phyloP scores from a whole-genome alignment of 2,888 invertebrate species.

The Aphidoletes aphidimyza region DNA sequence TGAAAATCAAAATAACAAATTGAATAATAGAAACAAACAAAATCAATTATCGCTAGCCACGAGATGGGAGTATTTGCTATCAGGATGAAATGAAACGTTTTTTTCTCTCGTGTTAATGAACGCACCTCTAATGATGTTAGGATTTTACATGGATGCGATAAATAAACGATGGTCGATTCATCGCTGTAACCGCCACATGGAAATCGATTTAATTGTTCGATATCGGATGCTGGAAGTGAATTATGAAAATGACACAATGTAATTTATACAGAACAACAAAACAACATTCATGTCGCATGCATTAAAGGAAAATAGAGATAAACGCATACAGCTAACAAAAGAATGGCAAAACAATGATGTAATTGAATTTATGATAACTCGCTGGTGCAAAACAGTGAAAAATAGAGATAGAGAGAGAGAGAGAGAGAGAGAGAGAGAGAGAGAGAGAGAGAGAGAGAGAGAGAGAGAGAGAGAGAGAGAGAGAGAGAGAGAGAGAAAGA shows the following conservation, averaged over 20 bases:
- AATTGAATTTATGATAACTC: no score
- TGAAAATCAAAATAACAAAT: constrained; percentile 60
- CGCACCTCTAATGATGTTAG: constrained; percentile 82
- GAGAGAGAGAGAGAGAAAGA: no score
- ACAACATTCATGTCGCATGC: background rate
- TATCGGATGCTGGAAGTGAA: constrained; percentile 74
- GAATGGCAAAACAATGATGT: no score
- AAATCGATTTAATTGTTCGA: constrained; percentile 81
- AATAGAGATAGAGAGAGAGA: no score
- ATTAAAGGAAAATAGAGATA: background rate
- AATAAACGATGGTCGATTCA: constrained; percentile 85
- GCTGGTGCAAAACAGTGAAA: no score
- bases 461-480: no score
- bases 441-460: no score
- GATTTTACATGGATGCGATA: constrained; percentile 88
- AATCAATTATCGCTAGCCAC: background rate
- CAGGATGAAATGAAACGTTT: background rate
- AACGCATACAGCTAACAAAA: no score
- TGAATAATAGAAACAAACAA: background rate
- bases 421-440: no score
- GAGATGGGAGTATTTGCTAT: background rate
- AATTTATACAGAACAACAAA: background rate
- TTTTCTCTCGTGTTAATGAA: constrained; percentile 56
- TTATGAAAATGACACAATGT: background rate
- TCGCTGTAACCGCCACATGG: constrained; percentile 86